Conservation (phyloP, 92 coral and sea anemone genomes). For the Bergia sp. region DNA sequence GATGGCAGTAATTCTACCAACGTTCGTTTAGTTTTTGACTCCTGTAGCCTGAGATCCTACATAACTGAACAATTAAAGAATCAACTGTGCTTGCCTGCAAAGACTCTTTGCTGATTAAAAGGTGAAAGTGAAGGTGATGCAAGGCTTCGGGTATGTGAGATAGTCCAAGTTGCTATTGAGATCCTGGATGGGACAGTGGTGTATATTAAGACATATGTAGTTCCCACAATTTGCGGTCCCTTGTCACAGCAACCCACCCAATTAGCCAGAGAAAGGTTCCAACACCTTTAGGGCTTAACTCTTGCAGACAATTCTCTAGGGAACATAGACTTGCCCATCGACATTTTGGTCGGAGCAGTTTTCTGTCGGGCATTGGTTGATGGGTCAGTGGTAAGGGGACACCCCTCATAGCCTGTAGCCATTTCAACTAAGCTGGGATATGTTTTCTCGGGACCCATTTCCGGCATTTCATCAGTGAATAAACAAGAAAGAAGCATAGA, state of each 20-base stretch:
- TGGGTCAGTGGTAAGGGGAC: background rate
- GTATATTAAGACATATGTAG: background rate
- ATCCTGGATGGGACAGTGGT: background rate
- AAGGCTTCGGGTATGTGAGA: background rate
- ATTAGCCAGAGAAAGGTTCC: background rate
- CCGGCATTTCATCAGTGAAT: background rate
- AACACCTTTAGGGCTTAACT: background rate
- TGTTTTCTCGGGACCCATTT: constrained; percentile 1
- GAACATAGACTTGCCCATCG: background rate
- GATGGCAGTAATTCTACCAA: background rate
- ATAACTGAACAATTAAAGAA: background rate
- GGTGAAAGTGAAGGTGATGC: background rate
- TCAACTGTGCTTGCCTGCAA: background rate
- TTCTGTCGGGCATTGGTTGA: background rate
- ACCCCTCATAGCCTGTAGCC: background rate
- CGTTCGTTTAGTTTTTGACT: background rate
- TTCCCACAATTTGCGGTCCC: background rate
- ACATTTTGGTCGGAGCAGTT: background rate
- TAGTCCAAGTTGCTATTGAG: background rate
- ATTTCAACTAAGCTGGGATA: background rate
- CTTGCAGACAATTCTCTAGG: background rate
- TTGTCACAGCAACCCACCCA: background rate
- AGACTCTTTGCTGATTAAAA: background rate
- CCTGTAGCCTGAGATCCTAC: background rate
- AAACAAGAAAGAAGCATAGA: no score